Conservation (phyloP, 2,888 invertebrate genomes). For the Leptinotarsa juncta region DNA sequence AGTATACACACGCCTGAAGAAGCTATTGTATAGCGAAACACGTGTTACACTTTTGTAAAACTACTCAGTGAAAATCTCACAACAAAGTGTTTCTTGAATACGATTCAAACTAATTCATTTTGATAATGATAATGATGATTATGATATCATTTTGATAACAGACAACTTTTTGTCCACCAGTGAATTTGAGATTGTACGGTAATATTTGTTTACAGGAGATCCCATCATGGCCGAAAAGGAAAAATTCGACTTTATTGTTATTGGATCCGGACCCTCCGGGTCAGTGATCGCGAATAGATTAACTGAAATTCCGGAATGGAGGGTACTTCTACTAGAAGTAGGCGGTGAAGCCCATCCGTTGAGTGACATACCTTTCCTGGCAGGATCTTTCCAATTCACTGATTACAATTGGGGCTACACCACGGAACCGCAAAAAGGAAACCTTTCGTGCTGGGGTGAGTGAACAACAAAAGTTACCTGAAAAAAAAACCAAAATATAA, state of each 20-base stretch:
- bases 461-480: constrained; percentile 18
- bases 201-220: background rate
- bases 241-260: constrained; percentile 74
- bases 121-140: too few species aligned
- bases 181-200: background rate
- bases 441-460: constrained; percentile 64
- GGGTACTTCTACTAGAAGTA: constrained; percentile 76
- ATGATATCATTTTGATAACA: too few species aligned
- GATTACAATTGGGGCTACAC: constrained; percentile 73
- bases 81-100: too few species aligned
- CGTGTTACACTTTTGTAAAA: too few species aligned
- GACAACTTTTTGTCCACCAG: too few species aligned
- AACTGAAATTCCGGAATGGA: constrained; percentile 72
- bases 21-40: too few species aligned
- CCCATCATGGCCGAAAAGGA: constrained; percentile 37
- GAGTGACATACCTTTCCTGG: constrained; percentile 69
- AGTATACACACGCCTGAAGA: too few species aligned
- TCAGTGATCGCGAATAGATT: constrained; percentile 78
- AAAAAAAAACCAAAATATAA: background rate
- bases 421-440: constrained; percentile 68
- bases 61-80: too few species aligned
- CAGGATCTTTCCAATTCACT: constrained; percentile 69
- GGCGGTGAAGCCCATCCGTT: constrained; percentile 69
- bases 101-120: too few species aligned
- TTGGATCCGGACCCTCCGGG: constrained; percentile 80